Percentiles rank a stretch among this genome's conserved stretches.
These are phyloP conservation scores for Trichonephila clavata DNA, from an alignment of 1,140 invertebrate genomes.

Conservation along the genomic window DNA sequence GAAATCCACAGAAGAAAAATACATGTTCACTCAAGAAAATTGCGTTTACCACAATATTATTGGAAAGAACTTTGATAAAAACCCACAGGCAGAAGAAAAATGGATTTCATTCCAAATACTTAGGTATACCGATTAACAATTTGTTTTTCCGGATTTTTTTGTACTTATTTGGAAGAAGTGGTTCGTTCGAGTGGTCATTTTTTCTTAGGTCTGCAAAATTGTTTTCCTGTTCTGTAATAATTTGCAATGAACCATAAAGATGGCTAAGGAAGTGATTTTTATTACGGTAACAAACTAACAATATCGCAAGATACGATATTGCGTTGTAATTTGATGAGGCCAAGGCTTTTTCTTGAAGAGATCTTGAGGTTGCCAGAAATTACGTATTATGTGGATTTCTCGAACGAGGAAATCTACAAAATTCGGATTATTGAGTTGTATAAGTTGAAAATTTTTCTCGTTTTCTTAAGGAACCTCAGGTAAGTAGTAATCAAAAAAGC, in stretches of 20 bases:
- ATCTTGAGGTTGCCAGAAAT: neutral
- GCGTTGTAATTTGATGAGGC: neutral
- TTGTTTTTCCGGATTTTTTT: neutral
- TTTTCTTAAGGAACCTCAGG: neutral
- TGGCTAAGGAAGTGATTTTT: neutral
- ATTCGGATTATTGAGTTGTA: neutral
- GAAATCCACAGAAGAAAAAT: neutral
- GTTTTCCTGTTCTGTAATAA: neutral
- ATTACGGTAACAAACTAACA: neutral
- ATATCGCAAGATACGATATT: neutral
- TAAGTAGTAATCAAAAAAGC: neutral
- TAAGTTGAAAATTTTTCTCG: neutral
- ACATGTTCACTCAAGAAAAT: slow-evolving; percentile 25
- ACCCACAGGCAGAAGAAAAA: slow-evolving; percentile 9
- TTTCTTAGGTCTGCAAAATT: neutral
- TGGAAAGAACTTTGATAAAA: slow-evolving; percentile 52
- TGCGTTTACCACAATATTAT: slow-evolving; percentile 22
- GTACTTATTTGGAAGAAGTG: neutral
- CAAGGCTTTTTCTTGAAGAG: no score
- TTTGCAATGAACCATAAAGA: neutral
- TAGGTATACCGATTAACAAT: slow-evolving; percentile 33
- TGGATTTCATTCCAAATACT: neutral
- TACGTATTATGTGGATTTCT: no score
- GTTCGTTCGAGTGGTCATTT: neutral
- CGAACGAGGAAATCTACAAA: neutral